Base-by-base conservation (phyloP, 2,113 vertebrate species). In the Nothocercus nigrocapillus region DNA sequence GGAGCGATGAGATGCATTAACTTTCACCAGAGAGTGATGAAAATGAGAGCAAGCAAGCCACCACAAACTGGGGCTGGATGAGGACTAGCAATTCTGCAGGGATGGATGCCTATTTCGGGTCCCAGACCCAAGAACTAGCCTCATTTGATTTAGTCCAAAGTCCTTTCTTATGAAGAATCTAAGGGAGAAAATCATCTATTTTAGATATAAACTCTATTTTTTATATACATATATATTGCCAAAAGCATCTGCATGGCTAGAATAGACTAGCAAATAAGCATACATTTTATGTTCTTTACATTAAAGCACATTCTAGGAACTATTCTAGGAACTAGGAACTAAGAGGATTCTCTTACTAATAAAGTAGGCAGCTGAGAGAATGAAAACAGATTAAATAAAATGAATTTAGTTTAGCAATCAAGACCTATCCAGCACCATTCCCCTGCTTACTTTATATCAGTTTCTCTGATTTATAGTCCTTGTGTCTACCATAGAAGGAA, bases 121-220 rank as follows among this genome's bases (percentile, higher is more conserved):
- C 94, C 76, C 93, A 91, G 82, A 85, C 54, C 79, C 76, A 51
- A 2, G 4, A 93, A 94, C 56, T 51, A 81, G 24, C 36, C 88
- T 94, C 45, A n/a, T 81, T 82, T 63, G 56, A 81, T 67, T 88
- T 79, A 67, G 75, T 89, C 75, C 63, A 21, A 92, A 87, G 76
- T 61, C 19, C 17, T 82, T 11, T 74, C 42, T 70, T 44, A 70
- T 1, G 83, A 74, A 90, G 40, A 85, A 85, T 89, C 22, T 84
- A 0, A 4, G 24, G 68, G 8, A 84, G 38, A 74, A 78, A 85
- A 89, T 24, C 16, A 82, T 42, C 40, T 77, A 21, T 30, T 69
- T 91, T 80, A 85, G 28, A 42, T 70, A 38, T 36, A 40, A 78
- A 44, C 17, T 30, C 11, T 61, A 7, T 17, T 80, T 6, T 53